Base-by-base conservation (phyloP, 1,140 invertebrate species). In the Drosophila lacertosa region DNA sequence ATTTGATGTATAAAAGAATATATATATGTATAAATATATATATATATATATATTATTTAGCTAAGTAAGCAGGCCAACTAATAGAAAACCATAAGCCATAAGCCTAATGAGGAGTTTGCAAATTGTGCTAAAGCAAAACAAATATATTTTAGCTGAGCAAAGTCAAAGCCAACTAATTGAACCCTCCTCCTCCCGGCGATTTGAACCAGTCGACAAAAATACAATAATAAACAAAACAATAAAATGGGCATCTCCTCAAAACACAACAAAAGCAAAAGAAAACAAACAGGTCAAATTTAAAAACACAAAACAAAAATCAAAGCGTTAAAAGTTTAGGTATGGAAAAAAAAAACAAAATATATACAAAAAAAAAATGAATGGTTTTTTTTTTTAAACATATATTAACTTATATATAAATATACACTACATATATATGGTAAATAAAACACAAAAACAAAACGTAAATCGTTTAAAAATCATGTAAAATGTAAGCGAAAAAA, bases 381-480 rank as follows among this genome's bases (percentile, higher is more conserved):
- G n/a, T 11, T 11, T 50, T 59, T 67, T 67, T 67, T 67, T 60
- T 62, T 57, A 10, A 42, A 57, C 13, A 57, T 57, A 53, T 22
- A 45, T 24, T 53, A 2, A 47, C 53, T 59, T 24, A 59, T 37
- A 35, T 16, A 47, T 13, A 39, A 18, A 39, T 48, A 37, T 44
- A 45, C 20, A 37, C 48, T 51, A 65, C 45, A 79, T 37, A 53
- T 55, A 39, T 20, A 73, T 63, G 48, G 40, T 20, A 33, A 53
- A 50, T 42, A 35, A 44, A 32, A 59, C 20, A 62, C 42, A 44
- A 59, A 73, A 40, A 42, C 15, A 18, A 44, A 35, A 59, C 59
- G 65, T 79, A 42, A 47, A 60, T 10, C 64, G 59, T 80, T 75
- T 65, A 20, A 71, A 74, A 74, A 60, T 60, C 55, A 50, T 72